Base-by-base conservation (phyloP, 2,113 vertebrate species). In the Rhinogobius similis region DNA sequence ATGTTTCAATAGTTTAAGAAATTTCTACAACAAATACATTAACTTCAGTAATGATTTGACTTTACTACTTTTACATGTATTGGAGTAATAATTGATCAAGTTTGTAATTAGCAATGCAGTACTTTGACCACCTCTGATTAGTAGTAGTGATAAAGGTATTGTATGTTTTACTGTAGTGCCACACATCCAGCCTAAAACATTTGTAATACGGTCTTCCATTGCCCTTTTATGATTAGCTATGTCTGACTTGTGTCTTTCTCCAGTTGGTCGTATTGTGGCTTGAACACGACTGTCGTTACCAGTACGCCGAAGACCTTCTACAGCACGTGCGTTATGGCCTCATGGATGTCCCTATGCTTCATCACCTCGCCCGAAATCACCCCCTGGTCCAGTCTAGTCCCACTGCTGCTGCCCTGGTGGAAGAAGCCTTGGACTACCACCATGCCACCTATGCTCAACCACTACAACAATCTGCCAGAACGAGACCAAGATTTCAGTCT, bases 391-490 rank as follows among this genome's bases (percentile, higher is more conserved):
- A 94, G 82, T 94, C 94, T 21, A 96, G 95, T 41, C 94, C 95
- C 70, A 92, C 93, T 0, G 95, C 94, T 0, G 95, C 94, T 0
- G 91, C 95, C 3, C 94, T 98, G 1, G 89, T 99, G 80, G 93
- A 96, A 0, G 97, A 98, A 90, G 97, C 97, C 38, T 88, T 98
- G 92, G 94, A 96, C 38, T 98, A 99, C 88, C 96, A 98, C 87
- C 93, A 91, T 53, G 92, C 93, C 80, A 77, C 94, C 89, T 98
- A 96, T 16, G 93, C 95, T 50, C 97, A 98, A 91, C 97, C 97
- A 0, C 92, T 98, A 10, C 95, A 92, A 90, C 97, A 99, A 87
- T 98, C 95, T 0, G 76, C 93, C 59, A 92, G 95, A 88, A 98
- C 97, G 36, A 93, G 93, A 61, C 97, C 96, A 0, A 94, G 97